Conservation (phyloP, 35 echinoderm and acorn worm genomes). For the Apostichopus californicus region DNA sequence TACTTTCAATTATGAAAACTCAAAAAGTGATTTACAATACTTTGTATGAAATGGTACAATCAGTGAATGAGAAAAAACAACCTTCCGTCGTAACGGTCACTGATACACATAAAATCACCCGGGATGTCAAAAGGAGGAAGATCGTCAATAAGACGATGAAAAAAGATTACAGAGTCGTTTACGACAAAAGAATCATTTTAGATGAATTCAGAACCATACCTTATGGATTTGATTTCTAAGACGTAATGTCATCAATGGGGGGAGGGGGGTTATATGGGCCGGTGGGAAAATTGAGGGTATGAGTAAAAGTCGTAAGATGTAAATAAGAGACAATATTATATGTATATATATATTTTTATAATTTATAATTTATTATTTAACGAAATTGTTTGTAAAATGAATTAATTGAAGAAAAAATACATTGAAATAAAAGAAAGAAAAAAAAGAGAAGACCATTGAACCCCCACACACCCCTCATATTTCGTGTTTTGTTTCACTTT, state of each 20-base stretch:
- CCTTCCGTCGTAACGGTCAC: constrained; percentile 16
- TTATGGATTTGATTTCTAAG: constrained; percentile 32
- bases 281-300: not conserved
- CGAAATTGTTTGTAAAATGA: not conserved
- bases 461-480: too few species aligned
- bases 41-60: constrained; percentile 57
- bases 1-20: constrained; percentile 69
- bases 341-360: not conserved
- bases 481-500: too few species aligned
- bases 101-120: constrained; percentile 60
- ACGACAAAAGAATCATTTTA: constrained; percentile 62
- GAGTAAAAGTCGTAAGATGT: not conserved
- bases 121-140: constrained; percentile 27
- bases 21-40: constrained; percentile 58
- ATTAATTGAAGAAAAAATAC: not conserved
- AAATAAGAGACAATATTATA: not conserved
- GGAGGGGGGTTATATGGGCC: too few species aligned
- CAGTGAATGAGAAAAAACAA: constrained; percentile 1
- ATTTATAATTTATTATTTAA: not conserved
- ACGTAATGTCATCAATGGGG: not conserved
- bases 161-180: constrained; percentile 81
- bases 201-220: constrained; percentile 69
- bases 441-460: too few species aligned
- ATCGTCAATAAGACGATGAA: constrained; percentile 50
- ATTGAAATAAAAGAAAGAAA: too few species aligned